Base-by-base conservation (phyloP, 2,797 vertebrate genomes). In the Rhabdophis nuchalis region DNA sequence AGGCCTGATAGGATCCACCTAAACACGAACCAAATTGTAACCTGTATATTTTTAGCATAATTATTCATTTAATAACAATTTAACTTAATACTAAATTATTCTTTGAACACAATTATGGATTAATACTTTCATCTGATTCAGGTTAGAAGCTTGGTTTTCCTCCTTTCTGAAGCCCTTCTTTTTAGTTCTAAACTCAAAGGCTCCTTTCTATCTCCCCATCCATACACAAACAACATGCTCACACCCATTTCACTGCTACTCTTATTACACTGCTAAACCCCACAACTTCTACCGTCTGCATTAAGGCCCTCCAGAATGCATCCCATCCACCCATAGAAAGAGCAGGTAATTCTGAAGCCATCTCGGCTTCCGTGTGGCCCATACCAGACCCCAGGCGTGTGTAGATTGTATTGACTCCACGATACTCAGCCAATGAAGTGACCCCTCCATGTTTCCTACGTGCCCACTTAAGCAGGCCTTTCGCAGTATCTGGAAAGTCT, bases 311-410 rank as follows among this genome's bases (percentile, higher is more conserved):
- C 27, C 68, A 54, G 53, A 85, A 20, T 36, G 25, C 77, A 25
- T 46, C 46, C 46, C 13, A 36, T 11, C 16, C 1, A 29, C 14
- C 29, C 20, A 36, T 4, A 29, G 61, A 90, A 41, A 54, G 2
- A 46, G 41, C 41, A 77, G 3, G 7, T 29, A 13, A 13, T 82
- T 46, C 25, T 11, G 6, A 29, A 27, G 46, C 46, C 29, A 54
- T 20, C 29, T 6, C 32, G 60, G 23, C 61, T 23, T 7, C n/a
- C 20, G 41, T 16, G 36, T 46, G 3, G n/a, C 56, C 23, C 97
- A 96, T 94, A 98, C 98, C 98, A 60, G 98, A 97, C 93, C 98
- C 98, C 54, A 98, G 94, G 1, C 91, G 94, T 89, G 98, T 53
- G 92, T 98, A 98, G 86, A 97, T 95, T 0, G 91, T 96, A 90